phyloP scores from a whole-genome alignment of 2,113 vertebrate genomes.

The Carassius carassius region DNA sequence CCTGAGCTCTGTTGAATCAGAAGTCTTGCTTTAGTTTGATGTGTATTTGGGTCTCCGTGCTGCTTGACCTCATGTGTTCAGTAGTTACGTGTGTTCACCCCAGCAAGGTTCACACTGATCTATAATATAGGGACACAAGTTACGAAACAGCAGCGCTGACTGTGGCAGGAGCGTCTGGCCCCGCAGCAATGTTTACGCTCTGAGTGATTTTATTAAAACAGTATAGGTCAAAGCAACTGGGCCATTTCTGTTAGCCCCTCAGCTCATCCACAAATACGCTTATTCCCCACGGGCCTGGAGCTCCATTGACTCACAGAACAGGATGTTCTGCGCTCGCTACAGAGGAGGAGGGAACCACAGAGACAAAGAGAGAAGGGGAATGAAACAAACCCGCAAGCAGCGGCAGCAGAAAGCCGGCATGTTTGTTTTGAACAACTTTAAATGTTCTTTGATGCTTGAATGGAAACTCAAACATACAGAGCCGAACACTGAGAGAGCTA shows the following conservation, averaged over 20 bases:
- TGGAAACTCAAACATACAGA: constrained; percentile 28
- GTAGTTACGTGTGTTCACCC: constrained; percentile 29
- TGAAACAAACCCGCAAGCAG: background rate
- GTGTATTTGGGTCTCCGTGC: background rate
- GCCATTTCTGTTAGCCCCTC: constrained; percentile 30
- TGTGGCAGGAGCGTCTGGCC: constrained; percentile 7
- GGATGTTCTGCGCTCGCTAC: constrained; percentile 36
- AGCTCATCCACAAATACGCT: constrained; percentile 20
- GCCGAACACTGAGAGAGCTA: background rate
- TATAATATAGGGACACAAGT: constrained; percentile 47
- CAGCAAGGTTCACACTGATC: constrained; percentile 32
- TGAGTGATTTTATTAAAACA: constrained; percentile 51
- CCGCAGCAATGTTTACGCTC: constrained; percentile 53
- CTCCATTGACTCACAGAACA: constrained; percentile 42
- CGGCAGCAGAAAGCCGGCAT: constrained; percentile 36
- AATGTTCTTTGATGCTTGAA: constrained; percentile 56
- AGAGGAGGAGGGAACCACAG: background rate
- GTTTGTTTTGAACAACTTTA: constrained; percentile 50
- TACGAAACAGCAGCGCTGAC: constrained; percentile 29
- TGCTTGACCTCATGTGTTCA: constrained; percentile 1
- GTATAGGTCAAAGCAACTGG: constrained; percentile 52
- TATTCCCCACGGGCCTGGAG: constrained; percentile 20
- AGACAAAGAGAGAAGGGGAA: background rate
- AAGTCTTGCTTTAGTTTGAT: background rate
- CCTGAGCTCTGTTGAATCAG: background rate